Evolutionary conservation across 1,140 invertebrate genomes (phyloP).

Genomic region (Fopius arisanus): DNA sequence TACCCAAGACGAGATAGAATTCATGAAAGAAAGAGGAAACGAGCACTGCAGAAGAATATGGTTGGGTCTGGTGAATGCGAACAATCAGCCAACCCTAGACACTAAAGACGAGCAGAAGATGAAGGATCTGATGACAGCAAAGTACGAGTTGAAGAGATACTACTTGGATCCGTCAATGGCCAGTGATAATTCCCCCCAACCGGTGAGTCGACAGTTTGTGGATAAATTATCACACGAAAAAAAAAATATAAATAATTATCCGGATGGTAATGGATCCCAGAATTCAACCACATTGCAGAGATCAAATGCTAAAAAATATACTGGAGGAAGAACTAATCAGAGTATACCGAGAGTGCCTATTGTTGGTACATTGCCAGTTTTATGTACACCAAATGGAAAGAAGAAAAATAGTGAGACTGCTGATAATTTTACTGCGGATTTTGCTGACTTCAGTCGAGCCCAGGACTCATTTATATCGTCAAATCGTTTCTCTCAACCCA

Average conservation of each 20-base stretch:
- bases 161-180: conserved; percentile 73
- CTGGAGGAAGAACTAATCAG: background rate
- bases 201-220: background rate
- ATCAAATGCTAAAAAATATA: conserved; percentile 24
- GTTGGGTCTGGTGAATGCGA: conserved; percentile 81
- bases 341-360: conserved; percentile 52
- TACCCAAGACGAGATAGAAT: conserved; percentile 93
- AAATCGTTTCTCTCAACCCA: conserved; percentile 42
- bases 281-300: conserved; percentile 35
- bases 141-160: conserved; percentile 91
- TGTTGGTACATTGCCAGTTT: conserved; percentile 38
- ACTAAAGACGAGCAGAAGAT: conserved; percentile 88
- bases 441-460: conserved; percentile 72
- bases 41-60: conserved; percentile 91
- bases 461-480: conserved; percentile 53
- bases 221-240: conserved; percentile 18
- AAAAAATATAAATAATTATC: conserved; percentile 24
- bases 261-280: conserved; percentile 40
- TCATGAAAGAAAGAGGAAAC: conserved; percentile 89
- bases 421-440: conserved; percentile 64
- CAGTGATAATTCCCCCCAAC: conserved; percentile 44
- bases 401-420: conserved; percentile 38
- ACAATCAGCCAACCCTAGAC: conserved; percentile 59
- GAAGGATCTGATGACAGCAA: conserved; percentile 90
- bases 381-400: conserved; percentile 39